Percentiles rank a stretch among this genome's conserved stretches.
phyloP scores from a whole-genome alignment of 2,888 invertebrate genomes.

The Drosophila trichaetosa region DNA sequence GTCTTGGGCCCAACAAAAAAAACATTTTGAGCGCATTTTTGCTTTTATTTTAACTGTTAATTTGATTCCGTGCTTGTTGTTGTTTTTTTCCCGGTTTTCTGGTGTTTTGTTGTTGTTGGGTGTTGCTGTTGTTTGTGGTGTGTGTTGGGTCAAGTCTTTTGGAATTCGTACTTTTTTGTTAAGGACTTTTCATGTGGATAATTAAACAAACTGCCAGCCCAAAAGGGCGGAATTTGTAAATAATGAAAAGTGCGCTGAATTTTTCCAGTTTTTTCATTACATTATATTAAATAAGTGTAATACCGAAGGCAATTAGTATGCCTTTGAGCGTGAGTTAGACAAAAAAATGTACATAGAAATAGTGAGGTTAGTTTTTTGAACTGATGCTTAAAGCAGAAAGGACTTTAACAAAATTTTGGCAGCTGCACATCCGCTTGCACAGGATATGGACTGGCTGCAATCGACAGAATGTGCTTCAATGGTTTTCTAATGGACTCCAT shows the following conservation, averaged over 20 bases:
- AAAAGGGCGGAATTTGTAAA: constrained; percentile 38
- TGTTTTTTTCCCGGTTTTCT: constrained; percentile 8
- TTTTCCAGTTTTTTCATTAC: constrained; percentile 24
- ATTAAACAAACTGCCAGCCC: constrained; percentile 73
- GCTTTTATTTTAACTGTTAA: constrained; percentile 71
- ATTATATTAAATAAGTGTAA: constrained; percentile 50
- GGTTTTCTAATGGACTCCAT: constrained; percentile 79
- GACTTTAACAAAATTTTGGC: constrained; percentile 62
- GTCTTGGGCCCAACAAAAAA: constrained; percentile 23
- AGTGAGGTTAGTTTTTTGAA: constrained; percentile 9
- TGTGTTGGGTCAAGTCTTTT: constrained; percentile 46
- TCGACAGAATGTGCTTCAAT: constrained; percentile 81
- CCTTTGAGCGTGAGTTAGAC: constrained; percentile 24
- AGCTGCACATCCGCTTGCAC: constrained; percentile 62
- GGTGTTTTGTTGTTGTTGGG: constrained; percentile 14
- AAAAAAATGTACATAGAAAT: not conserved
- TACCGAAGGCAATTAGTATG: constrained; percentile 50
- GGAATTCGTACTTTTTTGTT: constrained; percentile 49
- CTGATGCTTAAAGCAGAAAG: constrained; percentile 32
- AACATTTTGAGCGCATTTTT: constrained; percentile 65
- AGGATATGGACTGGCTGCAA: constrained; percentile 74
- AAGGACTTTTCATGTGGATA: constrained; percentile 76
- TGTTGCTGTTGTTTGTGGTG: constrained; percentile 22
- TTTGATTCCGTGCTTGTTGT: constrained; percentile 62
- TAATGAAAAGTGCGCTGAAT: constrained; percentile 35